Evolutionary conservation across 2,113 vertebrate species (phyloP), one percentile per base, ranked within the genome.

Genomic region (Corydoras sp.): DNA sequence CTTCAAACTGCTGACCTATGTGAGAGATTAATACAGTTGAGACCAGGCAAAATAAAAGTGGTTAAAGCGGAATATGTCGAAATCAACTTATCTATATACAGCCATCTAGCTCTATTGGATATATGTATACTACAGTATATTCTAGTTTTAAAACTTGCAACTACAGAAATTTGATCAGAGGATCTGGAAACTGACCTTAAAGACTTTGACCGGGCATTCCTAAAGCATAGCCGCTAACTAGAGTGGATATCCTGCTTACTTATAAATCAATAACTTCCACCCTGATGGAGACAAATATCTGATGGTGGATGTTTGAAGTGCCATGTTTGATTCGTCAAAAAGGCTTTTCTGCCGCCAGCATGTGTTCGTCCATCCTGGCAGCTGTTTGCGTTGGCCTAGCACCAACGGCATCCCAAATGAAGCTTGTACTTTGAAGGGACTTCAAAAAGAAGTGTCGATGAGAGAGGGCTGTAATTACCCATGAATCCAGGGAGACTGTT

Each of bases 381-480:
- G 74, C 62, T 72, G 71, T 74, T 76, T 76, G 59, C 65, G 14
- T 66, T 66, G 77, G 65, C 65, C 67, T 68, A 55, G 62, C 58
- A 76, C 76, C 71, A 71, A 81, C 61, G 48, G 80, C 74, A 77
- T 75, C 70, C 66, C 58, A 73, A 74, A 78, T 79, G 62, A 75
- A 79, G 18, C 49, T 15, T 35, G 68, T 61, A 79, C 75, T 81
- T 79, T 74, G 70, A 79, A 68, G 62, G 59, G 67, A 67, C 77
- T 74, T 76, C 71, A 76, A 76, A 76, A 62, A 73, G 65, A 72
- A 61, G 69, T 35, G 63, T 69, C 54, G 62, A 76, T 78, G 59
- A 76, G 67, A 75, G 71, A 67, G 49, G 10, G 9, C 72, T 77
- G 76, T 76, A 77, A 80, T 80, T 76, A 71, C 68, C 5, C 64